Conservation (phyloP, 2,797 vertebrate species). For the Falco biarmicus region DNA sequence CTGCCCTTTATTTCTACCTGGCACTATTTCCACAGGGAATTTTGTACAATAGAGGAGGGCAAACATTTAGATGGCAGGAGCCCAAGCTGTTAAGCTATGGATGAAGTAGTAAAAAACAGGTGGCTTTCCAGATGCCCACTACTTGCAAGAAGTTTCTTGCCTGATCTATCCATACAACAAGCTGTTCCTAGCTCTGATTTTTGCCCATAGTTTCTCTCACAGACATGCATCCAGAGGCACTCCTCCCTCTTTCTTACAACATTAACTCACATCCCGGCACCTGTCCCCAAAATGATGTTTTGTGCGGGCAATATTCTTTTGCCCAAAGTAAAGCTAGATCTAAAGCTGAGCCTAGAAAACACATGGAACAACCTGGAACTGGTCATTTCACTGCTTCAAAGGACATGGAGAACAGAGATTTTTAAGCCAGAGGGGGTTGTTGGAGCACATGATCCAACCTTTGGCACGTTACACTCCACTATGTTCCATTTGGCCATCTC, state of each 20-base stretch:
- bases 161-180: background rate
- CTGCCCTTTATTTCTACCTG: background rate
- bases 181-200: background rate
- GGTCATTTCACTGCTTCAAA: background rate
- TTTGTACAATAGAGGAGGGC: background rate
- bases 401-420: background rate
- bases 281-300: background rate
- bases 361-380: background rate
- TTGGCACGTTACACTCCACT: background rate
- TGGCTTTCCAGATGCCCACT: background rate
- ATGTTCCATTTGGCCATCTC: background rate
- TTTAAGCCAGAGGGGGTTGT: background rate
- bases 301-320: background rate
- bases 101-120: background rate
- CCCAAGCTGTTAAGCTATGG: background rate
- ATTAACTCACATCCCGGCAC: background rate
- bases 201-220: background rate
- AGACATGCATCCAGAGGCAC: background rate
- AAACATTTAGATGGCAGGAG: constrained; percentile 31
- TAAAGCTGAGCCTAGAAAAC: background rate
- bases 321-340: background rate
- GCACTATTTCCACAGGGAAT: background rate
- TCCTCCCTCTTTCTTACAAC: background rate
- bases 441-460: background rate
- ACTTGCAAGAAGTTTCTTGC: background rate